A percentile compares a stretch with the other conserved stretches of the same genome.
Evolutionary conservation across 2,888 invertebrate species (phyloP).

Genomic region (Patella depressa): DNA sequence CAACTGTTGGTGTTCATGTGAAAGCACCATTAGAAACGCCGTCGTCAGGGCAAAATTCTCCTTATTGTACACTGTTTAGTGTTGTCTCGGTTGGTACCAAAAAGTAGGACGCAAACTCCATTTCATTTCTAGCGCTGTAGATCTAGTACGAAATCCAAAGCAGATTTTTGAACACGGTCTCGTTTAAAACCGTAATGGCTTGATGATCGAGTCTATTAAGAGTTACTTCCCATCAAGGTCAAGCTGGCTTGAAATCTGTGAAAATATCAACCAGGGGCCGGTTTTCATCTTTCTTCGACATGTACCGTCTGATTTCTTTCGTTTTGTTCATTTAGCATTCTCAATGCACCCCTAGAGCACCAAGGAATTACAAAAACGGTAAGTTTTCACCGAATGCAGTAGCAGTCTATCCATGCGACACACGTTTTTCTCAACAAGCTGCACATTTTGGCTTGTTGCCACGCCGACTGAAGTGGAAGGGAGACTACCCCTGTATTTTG

Average conservation of each 20-base stretch:
- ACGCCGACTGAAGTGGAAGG: conserved; percentile 1
- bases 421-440: neutral
- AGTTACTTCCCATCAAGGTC: conserved; percentile 13
- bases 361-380: conserved; percentile 5
- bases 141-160: too few species aligned
- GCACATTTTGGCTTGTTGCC: conserved; percentile 6
- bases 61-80: too few species aligned
- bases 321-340: too few species aligned
- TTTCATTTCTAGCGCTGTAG: too few species aligned
- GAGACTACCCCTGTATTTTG: neutral
- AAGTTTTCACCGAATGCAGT: neutral
- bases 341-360: too few species aligned
- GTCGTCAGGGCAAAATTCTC: too few species aligned
- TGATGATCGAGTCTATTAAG: neutral
- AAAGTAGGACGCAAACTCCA: too few species aligned
- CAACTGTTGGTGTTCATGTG: too few species aligned
- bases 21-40: too few species aligned
- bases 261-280: conserved; percentile 5
- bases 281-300: conserved; percentile 11
- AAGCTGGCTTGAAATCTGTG: neutral
- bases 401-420: neutral
- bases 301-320: neutral
- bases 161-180: too few species aligned
- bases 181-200: neutral
- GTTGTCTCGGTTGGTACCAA: too few species aligned